Conservation (phyloP, 2,797 vertebrate species). For the Danio aesculapii region DNA sequence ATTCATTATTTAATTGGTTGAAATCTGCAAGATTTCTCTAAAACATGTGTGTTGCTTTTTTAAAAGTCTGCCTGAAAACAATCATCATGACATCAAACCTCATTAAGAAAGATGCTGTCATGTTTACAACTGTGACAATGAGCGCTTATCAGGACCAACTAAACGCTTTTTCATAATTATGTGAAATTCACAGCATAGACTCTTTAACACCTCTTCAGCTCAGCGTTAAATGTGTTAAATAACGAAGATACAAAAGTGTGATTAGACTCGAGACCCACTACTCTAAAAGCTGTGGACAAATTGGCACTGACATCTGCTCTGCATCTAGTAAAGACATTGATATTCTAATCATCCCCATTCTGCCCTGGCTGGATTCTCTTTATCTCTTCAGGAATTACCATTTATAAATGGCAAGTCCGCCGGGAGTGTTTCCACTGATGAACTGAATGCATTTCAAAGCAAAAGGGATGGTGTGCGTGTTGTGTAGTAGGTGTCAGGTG, state of each 20-base stretch:
- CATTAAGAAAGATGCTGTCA: too few relatives aligned
- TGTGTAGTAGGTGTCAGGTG: neutral
- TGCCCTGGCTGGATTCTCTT: constrained; percentile 29
- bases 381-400: constrained; percentile 41
- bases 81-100: too few relatives aligned
- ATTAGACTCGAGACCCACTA: constrained; percentile 6
- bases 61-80: too few relatives aligned
- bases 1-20: too few relatives aligned
- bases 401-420: constrained; percentile 50
- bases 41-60: too few relatives aligned
- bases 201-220: too few relatives aligned
- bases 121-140: too few relatives aligned
- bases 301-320: constrained; percentile 49
- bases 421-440: constrained; percentile 1
- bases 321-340: constrained; percentile 45
- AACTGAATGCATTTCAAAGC: constrained; percentile 19
- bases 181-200: too few relatives aligned
- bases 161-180: too few relatives aligned
- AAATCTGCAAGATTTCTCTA: too few relatives aligned
- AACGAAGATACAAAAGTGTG: neutral
- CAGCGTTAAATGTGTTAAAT: neutral
- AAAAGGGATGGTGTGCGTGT: neutral
- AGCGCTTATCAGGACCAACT: too few relatives aligned
- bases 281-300: neutral
- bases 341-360: constrained; percentile 54